Percentiles rank a stretch among this genome's conserved stretches.
Evolutionary conservation across 2,797 vertebrate genomes (phyloP).

Genomic region (Bovichtus variegatus): DNA sequence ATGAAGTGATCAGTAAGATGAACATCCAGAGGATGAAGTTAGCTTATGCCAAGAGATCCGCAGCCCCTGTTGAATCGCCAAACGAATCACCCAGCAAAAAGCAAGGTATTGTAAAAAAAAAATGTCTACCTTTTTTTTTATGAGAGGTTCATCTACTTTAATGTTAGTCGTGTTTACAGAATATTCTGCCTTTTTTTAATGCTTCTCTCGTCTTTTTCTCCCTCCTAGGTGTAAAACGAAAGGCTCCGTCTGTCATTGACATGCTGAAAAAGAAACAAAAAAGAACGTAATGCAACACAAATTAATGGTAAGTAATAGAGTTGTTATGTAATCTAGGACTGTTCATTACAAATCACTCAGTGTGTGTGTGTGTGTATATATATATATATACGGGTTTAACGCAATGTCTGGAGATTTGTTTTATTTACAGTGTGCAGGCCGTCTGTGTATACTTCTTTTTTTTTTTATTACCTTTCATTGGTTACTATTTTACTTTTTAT

Average conservation of each 20-base stretch:
- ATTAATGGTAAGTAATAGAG: background rate
- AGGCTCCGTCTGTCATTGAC: constrained; percentile 61
- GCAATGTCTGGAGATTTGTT: background rate
- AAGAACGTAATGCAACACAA: background rate
- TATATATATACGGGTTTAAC: background rate
- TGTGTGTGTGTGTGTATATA: too few relatives aligned
- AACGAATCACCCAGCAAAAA: constrained; percentile 59
- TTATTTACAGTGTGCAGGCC: background rate
- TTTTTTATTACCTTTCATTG: background rate
- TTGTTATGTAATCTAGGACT: background rate
- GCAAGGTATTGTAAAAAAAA: constrained; percentile 55
- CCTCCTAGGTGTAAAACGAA: constrained; percentile 78
- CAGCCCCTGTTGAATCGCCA: constrained; percentile 29
- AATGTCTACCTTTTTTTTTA: background rate
- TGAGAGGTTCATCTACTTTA: background rate
- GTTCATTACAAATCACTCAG: background rate
- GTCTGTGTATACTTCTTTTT: background rate
- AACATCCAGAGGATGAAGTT: constrained; percentile 86
- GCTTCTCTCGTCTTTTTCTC: constrained; percentile 10
- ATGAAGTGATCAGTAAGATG: constrained; percentile 76
- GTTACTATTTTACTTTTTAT: background rate
- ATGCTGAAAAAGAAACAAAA: constrained; percentile 73
- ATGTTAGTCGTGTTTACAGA: background rate
- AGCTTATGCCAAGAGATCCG: constrained; percentile 77
- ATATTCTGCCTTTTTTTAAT: background rate